Base-by-base conservation (phyloP, 2,888 invertebrate species). In the Mythimna pallens region DNA sequence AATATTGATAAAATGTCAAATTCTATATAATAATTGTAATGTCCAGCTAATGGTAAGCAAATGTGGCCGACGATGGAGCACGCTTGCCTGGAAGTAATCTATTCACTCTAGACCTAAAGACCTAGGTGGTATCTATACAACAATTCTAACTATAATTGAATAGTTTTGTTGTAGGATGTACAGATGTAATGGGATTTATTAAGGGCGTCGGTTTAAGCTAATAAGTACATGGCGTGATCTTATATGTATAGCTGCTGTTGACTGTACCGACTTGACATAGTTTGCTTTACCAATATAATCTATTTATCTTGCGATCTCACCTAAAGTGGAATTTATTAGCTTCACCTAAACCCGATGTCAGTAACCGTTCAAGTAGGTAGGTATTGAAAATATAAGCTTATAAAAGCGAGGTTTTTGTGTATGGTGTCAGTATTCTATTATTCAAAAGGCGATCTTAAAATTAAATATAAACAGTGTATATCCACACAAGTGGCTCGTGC, bases 211-310 rank as follows among this genome's bases (percentile, higher is more conserved):
- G 20, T 6, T 47, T 47, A 40, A 3, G 6, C 1, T 20, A 50
- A 14, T 50, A 20, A 7, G 50, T 50, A 50, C 50, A 50, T 7
- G 6, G 8, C 50, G 50, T 52, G 50, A n/a, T 52, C 50, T 52
- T 52, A n/a, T n/a, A 52, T 8, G 50, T 22, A 22, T 61, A 8
- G 22, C 14, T 40, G 61, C 36, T 61, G 61, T 40, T 61, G 22
- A 61, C 61, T 40, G 61, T 61, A 65, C 59, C 14, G 3, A 59
- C 52, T n/a, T 64, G 8, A 70, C 47, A 47, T 34, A 67, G 65
- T 84, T 82, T 57, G 40, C 58, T 74, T 68, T 54, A 69, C 70
- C 61, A 66, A 36, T 25, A 47, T 74, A 69, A 74, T 79, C 55
- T 64, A 55, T 73, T 74, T 80, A 82, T 52, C 65, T 57, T 68